Percentiles rank a stretch among this genome's conserved stretches.
Conservation (phyloP, 2,888 invertebrate species). For the Thelaira solivaga region DNA sequence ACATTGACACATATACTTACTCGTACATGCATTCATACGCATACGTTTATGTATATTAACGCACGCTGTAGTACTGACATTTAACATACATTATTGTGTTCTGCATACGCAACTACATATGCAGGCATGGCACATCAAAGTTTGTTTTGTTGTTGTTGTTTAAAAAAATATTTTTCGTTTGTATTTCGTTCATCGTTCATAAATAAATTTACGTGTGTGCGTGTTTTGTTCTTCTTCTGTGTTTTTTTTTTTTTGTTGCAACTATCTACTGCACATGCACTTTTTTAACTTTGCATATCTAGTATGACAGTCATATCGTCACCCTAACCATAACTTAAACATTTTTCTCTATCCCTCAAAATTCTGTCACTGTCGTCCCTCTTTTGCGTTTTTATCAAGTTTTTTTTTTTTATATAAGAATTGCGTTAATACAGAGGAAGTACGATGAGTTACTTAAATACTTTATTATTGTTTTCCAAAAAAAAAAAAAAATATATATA, state of each 20-base stretch:
- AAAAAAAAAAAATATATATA: no score
- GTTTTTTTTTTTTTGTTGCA: constrained; percentile 6
- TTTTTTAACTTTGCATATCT: constrained; percentile 52
- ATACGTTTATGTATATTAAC: neutral
- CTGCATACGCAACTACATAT: neutral
- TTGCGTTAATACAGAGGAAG: neutral
- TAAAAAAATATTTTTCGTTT: constrained; percentile 32
- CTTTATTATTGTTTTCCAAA: no score
- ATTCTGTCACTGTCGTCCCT: neutral
- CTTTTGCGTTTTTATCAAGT: neutral
- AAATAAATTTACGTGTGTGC: constrained; percentile 19
- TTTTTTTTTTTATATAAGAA: neutral
- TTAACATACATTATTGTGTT: constrained; percentile 14
- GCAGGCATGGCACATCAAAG: constrained; percentile 26
- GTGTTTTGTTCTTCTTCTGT: neutral
- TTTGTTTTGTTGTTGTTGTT: constrained; percentile 37
- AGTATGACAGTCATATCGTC: constrained; percentile 21
- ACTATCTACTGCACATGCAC: constrained; percentile 58
- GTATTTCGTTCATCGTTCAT: constrained; percentile 29
- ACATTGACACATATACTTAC: neutral
- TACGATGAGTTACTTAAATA: no score
- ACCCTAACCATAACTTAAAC: constrained; percentile 17
- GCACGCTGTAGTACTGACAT: no score
- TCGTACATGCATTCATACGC: neutral
- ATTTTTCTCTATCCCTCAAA: constrained; percentile 10